Percentiles rank a stretch among this genome's conserved stretches.
These are phyloP conservation scores for Meloidogyne floridensis DNA, from an alignment of 1,140 invertebrate genomes.

Conservation along the genomic window DNA sequence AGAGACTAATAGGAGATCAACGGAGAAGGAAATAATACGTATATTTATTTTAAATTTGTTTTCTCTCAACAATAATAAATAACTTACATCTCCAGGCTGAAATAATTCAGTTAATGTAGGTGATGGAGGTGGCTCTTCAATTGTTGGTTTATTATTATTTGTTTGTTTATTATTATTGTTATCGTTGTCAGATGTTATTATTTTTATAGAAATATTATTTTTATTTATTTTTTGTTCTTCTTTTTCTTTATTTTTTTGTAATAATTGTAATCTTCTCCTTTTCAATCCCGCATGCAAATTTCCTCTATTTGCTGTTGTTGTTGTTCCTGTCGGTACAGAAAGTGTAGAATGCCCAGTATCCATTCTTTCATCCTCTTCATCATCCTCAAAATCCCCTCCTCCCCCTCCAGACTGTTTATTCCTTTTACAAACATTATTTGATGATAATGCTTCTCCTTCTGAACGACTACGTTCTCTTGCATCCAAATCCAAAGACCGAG, in stretches of 20 bases:
- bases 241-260: constrained; percentile 32
- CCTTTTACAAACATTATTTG: not conserved
- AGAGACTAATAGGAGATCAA: no score
- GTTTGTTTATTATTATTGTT: not conserved
- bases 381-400: constrained; percentile 3
- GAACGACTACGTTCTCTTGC: constrained; percentile 57
- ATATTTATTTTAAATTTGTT: no score
- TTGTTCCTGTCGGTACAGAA: constrained; percentile 3
- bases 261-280: constrained; percentile 20
- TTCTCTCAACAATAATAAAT: not conserved
- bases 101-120: constrained; percentile 54
- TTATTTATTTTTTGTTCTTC: not conserved
- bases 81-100: constrained; percentile 49
- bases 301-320: not conserved
- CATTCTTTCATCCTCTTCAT: constrained; percentile 26
- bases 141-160: constrained; percentile 56
- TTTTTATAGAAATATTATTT: not conserved
- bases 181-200: constrained; percentile 6
- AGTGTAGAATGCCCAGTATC: constrained; percentile 12
- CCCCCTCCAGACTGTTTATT: not conserved
- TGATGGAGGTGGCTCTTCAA: constrained; percentile 59
- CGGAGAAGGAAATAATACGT: no score
- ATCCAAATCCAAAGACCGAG: constrained; percentile 30
- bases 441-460: constrained; percentile 57
- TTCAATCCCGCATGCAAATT: constrained; percentile 32